Base-by-base conservation (phyloP, 1,140 invertebrate genomes). In the Dendrolimus punctatus region DNA sequence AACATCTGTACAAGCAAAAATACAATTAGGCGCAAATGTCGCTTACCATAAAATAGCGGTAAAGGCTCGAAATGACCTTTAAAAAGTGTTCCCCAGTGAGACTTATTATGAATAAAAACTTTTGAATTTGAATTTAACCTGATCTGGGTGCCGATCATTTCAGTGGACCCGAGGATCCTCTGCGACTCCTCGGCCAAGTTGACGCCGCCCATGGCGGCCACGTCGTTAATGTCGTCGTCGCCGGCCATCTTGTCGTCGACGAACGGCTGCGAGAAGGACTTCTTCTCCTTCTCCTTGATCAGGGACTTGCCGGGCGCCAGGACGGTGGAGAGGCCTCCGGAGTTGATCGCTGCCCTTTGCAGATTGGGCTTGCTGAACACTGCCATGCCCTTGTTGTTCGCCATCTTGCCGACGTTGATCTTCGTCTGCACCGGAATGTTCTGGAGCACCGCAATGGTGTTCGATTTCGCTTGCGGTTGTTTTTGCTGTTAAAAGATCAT, bases 141-240 rank as follows among this genome's bases (percentile, higher is more conserved):
- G 54, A 98, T 98, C 86, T 99, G 97, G 0, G 96, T 97, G 6
- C 97, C 97, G 54, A 99, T 96, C 83, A 97, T 94, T 73, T 99
- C 97, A 5, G 96, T 97, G 4, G 95, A 95, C 4, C 97, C 96
- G 39, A 99, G 89, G 72, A 99, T 99, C 83, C 95, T 93, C 77
- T 98, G 96, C 50, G 94, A 95, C 88, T 99, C 98, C 87, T 99
- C 98, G 2, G 95, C 94, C 64, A 99, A 89, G 88, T 99, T 99
- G n/a, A 99, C 97, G 38, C 98, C 98, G 66, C 98, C 98, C 98
- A 99, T 99, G 5, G 97, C 97, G 36, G 98, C 97, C 0, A 99
- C 98, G 90, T 99, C 98, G 76, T 99, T 99, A 63, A 99, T 98
- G 40, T 85, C 82, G 42, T 85, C 82, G 58, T 83, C 80, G 0